phyloP scores from a whole-genome alignment of 2,113 vertebrate species.

The pig (Sus scrofa) region T2T-Sscrofa CM000817.6:104212001-104212500 shows the following conservation, averaged over 20 bases:
- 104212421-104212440: slow-evolving; percentile 1
- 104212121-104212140: too few relatives aligned
- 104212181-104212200: not conserved
- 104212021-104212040: too few relatives aligned
- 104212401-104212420: slow-evolving; percentile 13
- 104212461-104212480: slow-evolving; percentile 72
- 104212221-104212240: slow-evolving; percentile 31
- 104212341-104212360: not conserved
- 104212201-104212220: not conserved
- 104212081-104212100: too few relatives aligned
- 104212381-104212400: not conserved
- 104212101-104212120: too few relatives aligned
- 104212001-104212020: too few relatives aligned
- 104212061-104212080: not conserved
- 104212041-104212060: too few relatives aligned
- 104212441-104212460: slow-evolving; percentile 67
- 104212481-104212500: slow-evolving; percentile 76
- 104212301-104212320: not conserved
- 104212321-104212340: not conserved
- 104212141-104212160: not conserved
- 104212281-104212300: not conserved
- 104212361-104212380: not conserved
- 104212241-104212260: slow-evolving; percentile 23
- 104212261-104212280: not conserved
- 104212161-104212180: not conserved